Evolutionary conservation across 2,797 vertebrate genomes (phyloP).

Genomic region (Rhinichthys osculus): DNA sequence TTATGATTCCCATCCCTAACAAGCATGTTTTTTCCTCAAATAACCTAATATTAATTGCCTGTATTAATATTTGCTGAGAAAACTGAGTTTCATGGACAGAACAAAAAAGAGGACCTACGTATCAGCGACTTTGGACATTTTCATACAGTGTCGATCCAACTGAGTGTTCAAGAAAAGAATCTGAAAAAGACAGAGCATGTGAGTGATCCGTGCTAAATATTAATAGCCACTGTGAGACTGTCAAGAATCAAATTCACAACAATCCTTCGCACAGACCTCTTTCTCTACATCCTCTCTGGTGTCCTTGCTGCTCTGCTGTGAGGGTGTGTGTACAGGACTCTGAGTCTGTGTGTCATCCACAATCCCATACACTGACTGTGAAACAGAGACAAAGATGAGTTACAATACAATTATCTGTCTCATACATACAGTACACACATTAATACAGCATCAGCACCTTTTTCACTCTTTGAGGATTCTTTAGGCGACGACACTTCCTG

Average conservation of each 20-base stretch:
- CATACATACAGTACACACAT: constrained; percentile 1
- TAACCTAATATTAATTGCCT: background rate
- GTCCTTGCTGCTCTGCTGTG: constrained; percentile 87
- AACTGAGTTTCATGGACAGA: background rate
- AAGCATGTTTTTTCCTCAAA: background rate
- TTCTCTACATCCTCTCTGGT: constrained; percentile 94
- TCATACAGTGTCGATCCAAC: constrained; percentile 97
- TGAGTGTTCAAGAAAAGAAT: constrained; percentile 93
- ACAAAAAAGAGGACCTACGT: constrained; percentile 79
- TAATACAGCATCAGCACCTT: constrained; percentile 80
- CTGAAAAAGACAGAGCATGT: constrained; percentile 73
- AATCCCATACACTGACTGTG: constrained; percentile 93
- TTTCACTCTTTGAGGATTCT: constrained; percentile 95
- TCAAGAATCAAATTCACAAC: background rate
- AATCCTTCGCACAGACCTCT: constrained; percentile 77
- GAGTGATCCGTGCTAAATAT: constrained; percentile 11
- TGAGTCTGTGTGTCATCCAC: constrained; percentile 91
- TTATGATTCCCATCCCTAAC: background rate
- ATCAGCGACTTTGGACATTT: constrained; percentile 99
- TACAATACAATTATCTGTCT: constrained; percentile 22
- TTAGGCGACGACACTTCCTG: constrained; percentile 96
- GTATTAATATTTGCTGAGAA: background rate
- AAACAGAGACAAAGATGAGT: constrained; percentile 5
- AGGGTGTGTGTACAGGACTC: constrained; percentile 88
- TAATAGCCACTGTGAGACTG: constrained; percentile 7